These are phyloP conservation scores for Willisornis vidua DNA, from an alignment of 2,113 vertebrate species.

Conservation along the genomic window DNA sequence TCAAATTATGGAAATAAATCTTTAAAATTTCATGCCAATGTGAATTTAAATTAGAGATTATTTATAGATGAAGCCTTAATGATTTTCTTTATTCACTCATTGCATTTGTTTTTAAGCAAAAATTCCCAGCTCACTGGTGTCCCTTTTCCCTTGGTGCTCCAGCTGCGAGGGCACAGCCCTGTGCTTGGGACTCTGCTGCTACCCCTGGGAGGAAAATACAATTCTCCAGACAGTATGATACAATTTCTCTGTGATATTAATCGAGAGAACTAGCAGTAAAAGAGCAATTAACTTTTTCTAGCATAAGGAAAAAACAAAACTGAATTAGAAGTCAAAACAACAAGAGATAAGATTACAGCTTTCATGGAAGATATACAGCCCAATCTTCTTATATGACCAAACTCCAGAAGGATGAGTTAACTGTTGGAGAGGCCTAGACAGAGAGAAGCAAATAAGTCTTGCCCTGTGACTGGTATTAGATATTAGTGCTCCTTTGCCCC, in stretches of 20 bases:
- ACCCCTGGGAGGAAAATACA: not conserved
- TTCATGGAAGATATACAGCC: not conserved
- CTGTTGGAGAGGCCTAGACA: not conserved
- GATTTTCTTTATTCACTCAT: constrained; percentile 28
- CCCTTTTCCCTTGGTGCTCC: not conserved
- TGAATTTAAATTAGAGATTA: constrained; percentile 38
- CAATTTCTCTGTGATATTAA: not conserved
- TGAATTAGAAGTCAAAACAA: not conserved
- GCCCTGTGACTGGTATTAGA: not conserved
- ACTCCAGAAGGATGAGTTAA: not conserved
- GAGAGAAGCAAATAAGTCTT: not conserved
- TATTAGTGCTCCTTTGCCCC: not conserved
- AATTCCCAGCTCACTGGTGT: not conserved
- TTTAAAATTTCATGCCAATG: constrained; percentile 22
- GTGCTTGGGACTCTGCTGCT: not conserved
- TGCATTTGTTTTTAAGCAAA: constrained; percentile 24
- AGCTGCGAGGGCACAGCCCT: accelerated
- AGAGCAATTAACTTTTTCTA: not conserved
- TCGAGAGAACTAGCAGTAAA: not conserved
- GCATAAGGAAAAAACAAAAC: not conserved
- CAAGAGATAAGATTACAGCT: not conserved
- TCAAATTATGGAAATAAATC: constrained; percentile 45
- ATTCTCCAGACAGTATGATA: not conserved
- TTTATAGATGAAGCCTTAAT: constrained; percentile 16
- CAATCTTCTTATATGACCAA: not conserved